phyloP scores from a whole-genome alignment of 2,113 vertebrate species.

The Suncus etruscus region DNA sequence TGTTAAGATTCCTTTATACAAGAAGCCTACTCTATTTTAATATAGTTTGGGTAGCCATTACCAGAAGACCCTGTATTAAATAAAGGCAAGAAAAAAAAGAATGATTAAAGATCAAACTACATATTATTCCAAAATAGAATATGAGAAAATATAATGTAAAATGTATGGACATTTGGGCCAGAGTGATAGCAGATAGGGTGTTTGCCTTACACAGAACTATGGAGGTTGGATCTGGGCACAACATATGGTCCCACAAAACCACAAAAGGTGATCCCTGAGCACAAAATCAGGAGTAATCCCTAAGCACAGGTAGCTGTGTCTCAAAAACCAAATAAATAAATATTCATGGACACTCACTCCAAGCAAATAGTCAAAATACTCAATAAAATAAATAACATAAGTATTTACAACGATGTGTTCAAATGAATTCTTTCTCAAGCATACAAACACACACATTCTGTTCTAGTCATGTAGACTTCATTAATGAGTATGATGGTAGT shows the following conservation, averaged over 20 bases:
- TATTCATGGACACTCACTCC: not conserved
- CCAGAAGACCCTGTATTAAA: not conserved
- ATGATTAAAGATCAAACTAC: not conserved
- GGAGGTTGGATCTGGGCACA: no score
- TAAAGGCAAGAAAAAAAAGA: not conserved
- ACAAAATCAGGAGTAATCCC: no score
- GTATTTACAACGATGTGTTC: not conserved
- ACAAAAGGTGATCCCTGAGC: no score
- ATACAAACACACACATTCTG: not conserved
- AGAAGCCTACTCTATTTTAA: conserved; percentile 37
- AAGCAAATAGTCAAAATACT: not conserved
- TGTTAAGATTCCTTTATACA: conserved; percentile 66
- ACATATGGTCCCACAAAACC: no score
- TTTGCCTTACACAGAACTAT: no score
- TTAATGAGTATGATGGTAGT: not conserved
- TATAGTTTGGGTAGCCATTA: not conserved
- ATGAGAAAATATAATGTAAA: no score
- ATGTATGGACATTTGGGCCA: no score
- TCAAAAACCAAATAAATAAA: not conserved
- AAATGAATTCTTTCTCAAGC: not conserved
- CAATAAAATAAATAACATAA: not conserved
- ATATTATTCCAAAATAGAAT: not conserved
- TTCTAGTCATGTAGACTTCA: not conserved
- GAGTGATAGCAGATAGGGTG: no score
- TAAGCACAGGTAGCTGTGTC: no score